These are phyloP conservation scores for Eupithecia insigniata DNA, from an alignment of 2,888 invertebrate genomes.

Conservation along the genomic window DNA sequence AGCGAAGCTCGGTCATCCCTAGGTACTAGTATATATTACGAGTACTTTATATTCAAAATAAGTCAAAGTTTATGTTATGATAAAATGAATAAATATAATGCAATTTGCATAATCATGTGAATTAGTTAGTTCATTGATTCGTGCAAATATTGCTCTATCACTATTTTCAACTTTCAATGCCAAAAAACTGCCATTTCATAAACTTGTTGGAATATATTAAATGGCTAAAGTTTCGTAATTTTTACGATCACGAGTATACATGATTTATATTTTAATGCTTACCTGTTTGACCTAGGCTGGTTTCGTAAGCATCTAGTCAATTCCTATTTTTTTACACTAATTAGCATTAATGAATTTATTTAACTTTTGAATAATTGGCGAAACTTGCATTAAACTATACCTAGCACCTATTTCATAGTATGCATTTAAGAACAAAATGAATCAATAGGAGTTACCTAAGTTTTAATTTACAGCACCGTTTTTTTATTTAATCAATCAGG, in stretches of 20 bases:
- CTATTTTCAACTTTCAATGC: conserved; percentile 1
- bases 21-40: too few species aligned
- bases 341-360: neutral
- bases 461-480: too few species aligned
- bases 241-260: neutral
- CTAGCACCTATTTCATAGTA: neutral
- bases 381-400: neutral
- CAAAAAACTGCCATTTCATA: neutral
- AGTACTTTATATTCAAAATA: too few species aligned
- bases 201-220: neutral
- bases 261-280: conserved; percentile 1
- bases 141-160: neutral
- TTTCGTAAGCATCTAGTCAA: neutral
- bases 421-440: neutral
- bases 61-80: too few species aligned
- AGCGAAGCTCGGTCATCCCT: too few species aligned
- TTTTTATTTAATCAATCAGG: too few species aligned
- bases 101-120: too few species aligned
- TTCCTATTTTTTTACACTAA: neutral
- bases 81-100: too few species aligned
- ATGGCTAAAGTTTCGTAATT: neutral
- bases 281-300: neutral
- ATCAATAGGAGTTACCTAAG: neutral
- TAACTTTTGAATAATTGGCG: neutral
- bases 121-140: neutral